phyloP scores from a whole-genome alignment of 2,113 vertebrate species.

The Etheostoma cragini region DNA sequence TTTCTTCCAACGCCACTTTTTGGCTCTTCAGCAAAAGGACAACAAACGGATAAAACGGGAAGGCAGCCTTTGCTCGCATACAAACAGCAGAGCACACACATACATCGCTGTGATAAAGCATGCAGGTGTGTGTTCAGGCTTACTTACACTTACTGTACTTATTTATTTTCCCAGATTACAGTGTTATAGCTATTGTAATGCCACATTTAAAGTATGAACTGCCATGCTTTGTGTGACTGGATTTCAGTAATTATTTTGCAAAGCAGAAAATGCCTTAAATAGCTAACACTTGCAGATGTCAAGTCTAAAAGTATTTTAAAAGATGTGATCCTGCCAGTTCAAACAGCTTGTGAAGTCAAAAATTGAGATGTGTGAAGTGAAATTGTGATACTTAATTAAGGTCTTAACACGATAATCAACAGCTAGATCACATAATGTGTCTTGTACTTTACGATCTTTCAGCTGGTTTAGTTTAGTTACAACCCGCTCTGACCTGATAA shows the following conservation, averaged over 20 bases:
- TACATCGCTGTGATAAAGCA: background rate
- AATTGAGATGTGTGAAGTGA: background rate
- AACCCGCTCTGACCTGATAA: background rate
- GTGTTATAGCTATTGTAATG: slow-evolving; percentile 16
- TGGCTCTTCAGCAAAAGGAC: slow-evolving; percentile 47
- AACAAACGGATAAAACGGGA: slow-evolving; percentile 41
- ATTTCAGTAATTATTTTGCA: slow-evolving; percentile 14
- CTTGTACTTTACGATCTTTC: background rate
- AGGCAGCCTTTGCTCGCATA: background rate
- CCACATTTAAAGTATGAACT: slow-evolving; percentile 9
- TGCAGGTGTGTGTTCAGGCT: background rate
- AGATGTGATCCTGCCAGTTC: background rate
- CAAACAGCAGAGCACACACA: slow-evolving; percentile 9
- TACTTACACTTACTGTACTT: slow-evolving; percentile 2
- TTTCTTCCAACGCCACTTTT: slow-evolving; percentile 57
- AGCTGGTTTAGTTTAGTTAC: background rate
- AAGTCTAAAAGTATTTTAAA: background rate
- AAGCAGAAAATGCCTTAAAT: slow-evolving; percentile 30
- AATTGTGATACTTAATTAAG: background rate
- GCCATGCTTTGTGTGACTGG: slow-evolving; percentile 21
- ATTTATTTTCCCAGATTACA: background rate
- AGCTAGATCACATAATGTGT: background rate
- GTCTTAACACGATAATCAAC: background rate
- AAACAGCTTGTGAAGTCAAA: background rate
- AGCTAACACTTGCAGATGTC: background rate